phyloP scores from a whole-genome alignment of 2,888 invertebrate genomes.

The Lydus trimaculatus region DNA sequence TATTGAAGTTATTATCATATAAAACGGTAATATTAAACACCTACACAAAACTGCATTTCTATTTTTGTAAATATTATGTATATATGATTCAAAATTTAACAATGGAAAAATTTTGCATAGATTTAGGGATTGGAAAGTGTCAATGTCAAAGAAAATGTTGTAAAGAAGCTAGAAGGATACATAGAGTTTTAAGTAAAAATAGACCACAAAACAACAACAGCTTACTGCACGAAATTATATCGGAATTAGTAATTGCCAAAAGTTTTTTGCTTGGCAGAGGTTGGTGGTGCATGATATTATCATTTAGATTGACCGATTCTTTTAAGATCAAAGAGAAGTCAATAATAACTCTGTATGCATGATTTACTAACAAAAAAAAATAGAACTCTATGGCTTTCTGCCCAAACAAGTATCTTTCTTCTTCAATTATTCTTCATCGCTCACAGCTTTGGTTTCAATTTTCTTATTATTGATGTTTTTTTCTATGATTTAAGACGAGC shows the following conservation, averaged over 20 bases:
- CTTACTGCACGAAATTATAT: conserved; percentile 72
- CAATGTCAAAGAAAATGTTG: conserved; percentile 40
- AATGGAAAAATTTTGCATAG: not conserved
- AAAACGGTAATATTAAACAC: no score
- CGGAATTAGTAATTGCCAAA: conserved; percentile 65
- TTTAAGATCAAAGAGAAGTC: not conserved
- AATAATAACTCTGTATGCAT: not conserved
- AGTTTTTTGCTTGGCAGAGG: conserved; percentile 68
- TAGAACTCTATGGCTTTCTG: no score
- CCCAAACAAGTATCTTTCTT: no score
- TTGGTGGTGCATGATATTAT: conserved; percentile 38
- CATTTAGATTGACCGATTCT: not conserved
- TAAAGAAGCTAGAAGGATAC: conserved; percentile 55
- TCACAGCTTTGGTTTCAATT: no score
- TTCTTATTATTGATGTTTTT: no score
- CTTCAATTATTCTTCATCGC: no score
- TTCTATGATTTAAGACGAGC: no score
- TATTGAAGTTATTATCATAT: no score
- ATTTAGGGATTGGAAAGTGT: conserved; percentile 8
- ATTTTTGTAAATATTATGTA: not conserved
- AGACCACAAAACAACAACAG: conserved; percentile 47
- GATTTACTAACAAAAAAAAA: not conserved
- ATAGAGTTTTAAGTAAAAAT: conserved; percentile 55
- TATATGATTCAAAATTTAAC: not conserved
- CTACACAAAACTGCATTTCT: not conserved